phyloP scores from a whole-genome alignment of 1,140 invertebrate species.

The Spodoptera litura region DNA sequence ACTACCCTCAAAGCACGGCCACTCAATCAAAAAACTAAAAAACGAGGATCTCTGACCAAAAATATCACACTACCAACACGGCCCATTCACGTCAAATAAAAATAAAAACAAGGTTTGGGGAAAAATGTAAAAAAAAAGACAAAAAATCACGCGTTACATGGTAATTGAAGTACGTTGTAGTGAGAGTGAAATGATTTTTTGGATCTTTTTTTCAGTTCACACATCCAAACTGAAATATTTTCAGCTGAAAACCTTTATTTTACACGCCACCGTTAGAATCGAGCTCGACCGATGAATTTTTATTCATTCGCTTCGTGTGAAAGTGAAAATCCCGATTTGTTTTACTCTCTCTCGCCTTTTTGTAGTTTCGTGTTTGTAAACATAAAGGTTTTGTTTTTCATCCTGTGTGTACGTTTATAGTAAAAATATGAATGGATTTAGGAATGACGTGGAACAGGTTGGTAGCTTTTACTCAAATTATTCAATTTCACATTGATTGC shows the following conservation, averaged over 20 bases:
- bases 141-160: slow-evolving; percentile 35
- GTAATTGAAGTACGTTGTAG: slow-evolving; percentile 48
- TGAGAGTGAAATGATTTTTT: slow-evolving; percentile 71
- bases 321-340: slow-evolving; percentile 39
- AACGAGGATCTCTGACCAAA: slow-evolving; percentile 4
- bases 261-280: slow-evolving; percentile 26
- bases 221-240: slow-evolving; percentile 32
- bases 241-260: slow-evolving; percentile 25
- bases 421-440: slow-evolving; percentile 25
- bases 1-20: not conserved
- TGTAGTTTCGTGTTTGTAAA: slow-evolving; percentile 22
- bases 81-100: slow-evolving; percentile 22
- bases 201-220: slow-evolving; percentile 61
- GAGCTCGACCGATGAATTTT: slow-evolving; percentile 23
- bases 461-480: not conserved
- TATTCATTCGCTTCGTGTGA: slow-evolving; percentile 23
- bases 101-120: slow-evolving; percentile 10
- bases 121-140: slow-evolving; percentile 30
- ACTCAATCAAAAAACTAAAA: slow-evolving; percentile 1
- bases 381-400: slow-evolving; percentile 17
- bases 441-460: not conserved
- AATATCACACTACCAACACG: not conserved
- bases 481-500: too few species aligned
- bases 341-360: slow-evolving; percentile 32
- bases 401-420: slow-evolving; percentile 1